Evolutionary conservation across 2,888 invertebrate species (phyloP), one percentile per base, ranked within the genome.

Genomic region (Bombylius major): DNA sequence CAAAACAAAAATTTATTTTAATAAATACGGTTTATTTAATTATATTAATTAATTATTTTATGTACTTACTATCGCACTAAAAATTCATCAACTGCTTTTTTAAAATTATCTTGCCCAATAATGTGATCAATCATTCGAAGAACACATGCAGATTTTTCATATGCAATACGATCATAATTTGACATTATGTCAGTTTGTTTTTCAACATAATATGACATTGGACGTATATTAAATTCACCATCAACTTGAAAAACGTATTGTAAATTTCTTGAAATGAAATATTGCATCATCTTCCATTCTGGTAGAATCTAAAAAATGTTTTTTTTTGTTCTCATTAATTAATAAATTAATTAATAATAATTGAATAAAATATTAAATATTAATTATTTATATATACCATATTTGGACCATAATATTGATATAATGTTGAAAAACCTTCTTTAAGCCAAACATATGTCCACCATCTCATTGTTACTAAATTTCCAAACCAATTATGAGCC

Each of bases 401-500:
- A 61, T 70, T 68, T 9, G 64, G 60, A 42, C 66, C 67, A 56
- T 66, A 59, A 33, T 68, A 62, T 44, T 69, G 68, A 53, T 68
- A 71, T 34, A 72, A 62, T 1, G 70, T 69, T 1, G 84, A 84
- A 61, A 87, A 86, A 0, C 82, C 87, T 67, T 87, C 87, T 65
- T 84, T 87, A 1, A 87, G 70, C 86, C 87, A 88, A 1, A 83
- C 77, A 62, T 78, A 82, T 0, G 79, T 78, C 88, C 88, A 88
- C 76, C 84, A 86, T 31, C 77, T 69, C 0, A 83, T 79, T 1
- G 84, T 80, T 4, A 89, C 83, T 62, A 83, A 77, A 66, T 88
- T 83, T 0, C 89, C 89, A 65, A 88, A 89, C 89, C 89, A 89
- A 79, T 83, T 83, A 67, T 92, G 91, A 0, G 76, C 72, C 58